Base-by-base conservation (phyloP, 37 sponge, comb jelly and placozoan species). In the Bolinopsis microptera region DNA sequence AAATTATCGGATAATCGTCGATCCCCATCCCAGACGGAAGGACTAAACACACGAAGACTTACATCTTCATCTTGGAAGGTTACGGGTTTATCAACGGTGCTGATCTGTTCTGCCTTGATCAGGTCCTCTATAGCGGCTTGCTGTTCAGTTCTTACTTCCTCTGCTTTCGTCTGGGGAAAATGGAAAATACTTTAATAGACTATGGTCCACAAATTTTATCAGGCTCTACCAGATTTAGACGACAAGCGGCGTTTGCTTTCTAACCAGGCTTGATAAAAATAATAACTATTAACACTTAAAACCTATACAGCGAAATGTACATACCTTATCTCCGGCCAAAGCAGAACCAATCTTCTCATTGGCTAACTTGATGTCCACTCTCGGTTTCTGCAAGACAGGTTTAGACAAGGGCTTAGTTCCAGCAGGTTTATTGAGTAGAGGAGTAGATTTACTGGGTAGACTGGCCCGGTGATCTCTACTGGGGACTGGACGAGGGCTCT, bases 281-380 rank as follows among this genome's bases (percentile, higher is more conserved):
- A n/a, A n/a, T n/a, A n/a, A n/a, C n/a, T n/a, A n/a, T n/a, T n/a
- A n/a, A n/a, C n/a, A n/a, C n/a, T n/a, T n/a, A n/a, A n/a, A n/a
- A n/a, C n/a, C n/a, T n/a, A n/a, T n/a, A n/a, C n/a, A n/a, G n/a
- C n/a, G n/a, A n/a, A n/a, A n/a, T n/a, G n/a, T n/a, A 22, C 3
- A 16, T 35, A 77, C 80, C 80, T 77, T 86, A 27, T 22, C 26
- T 0, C 3, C 35, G 21, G 38, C 90, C 40, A 86, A 26, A 18
- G 90, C 90, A 39, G 90, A 13, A 39, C 90, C 90, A 86, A 86
- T 86, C 61, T 86, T 86, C 90, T 86, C 90, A 27, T 86, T 86
- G 26, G 61, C 90, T 8, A 86, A 38, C 30, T 86, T 86, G 90
- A 86, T 86, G 35, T 86, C 90, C 0, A 86, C 90, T 86, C 36